phyloP scores from a whole-genome alignment of 2,797 vertebrate genomes.

The Siniperca undulata region DNA sequence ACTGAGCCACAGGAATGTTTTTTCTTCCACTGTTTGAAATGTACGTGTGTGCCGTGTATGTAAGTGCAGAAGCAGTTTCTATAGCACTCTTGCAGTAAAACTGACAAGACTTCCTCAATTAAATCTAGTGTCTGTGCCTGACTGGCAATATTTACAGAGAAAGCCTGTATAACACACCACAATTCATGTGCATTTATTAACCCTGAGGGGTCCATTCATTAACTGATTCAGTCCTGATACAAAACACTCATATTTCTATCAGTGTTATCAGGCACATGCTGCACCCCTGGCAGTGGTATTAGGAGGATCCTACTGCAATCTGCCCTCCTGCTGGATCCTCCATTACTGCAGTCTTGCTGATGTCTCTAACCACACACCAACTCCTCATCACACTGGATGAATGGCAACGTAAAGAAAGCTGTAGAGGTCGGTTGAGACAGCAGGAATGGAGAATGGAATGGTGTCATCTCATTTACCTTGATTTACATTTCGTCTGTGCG shows the following conservation, averaged over 20 bases:
- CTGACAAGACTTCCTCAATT: constrained; percentile 47
- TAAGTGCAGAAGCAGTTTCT: constrained; percentile 1
- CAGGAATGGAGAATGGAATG: neutral
- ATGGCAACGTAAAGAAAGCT: constrained; percentile 1
- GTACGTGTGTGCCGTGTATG: neutral
- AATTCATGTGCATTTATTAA: constrained; percentile 76
- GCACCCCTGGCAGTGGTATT: constrained; percentile 68
- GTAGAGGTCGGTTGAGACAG: neutral
- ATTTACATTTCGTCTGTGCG: constrained; percentile 60
- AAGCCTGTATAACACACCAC: constrained; percentile 66
- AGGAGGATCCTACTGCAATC: constrained; percentile 40
- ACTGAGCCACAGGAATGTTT: neutral
- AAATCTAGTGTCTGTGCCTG: constrained; percentile 48
- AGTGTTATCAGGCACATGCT: constrained; percentile 58
- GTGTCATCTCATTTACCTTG: constrained; percentile 52
- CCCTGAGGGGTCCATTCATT: constrained; percentile 74
- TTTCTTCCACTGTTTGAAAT: constrained; percentile 2
- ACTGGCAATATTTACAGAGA: constrained; percentile 61
- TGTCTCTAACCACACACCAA: constrained; percentile 27
- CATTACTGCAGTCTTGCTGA: constrained; percentile 37
- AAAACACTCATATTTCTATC: constrained; percentile 64
- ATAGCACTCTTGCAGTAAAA: constrained; percentile 27
- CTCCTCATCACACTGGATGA: constrained; percentile 20
- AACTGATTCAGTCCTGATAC: constrained; percentile 64
- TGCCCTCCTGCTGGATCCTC: constrained; percentile 45